Percentiles rank a stretch among this genome's conserved stretches.
These are phyloP conservation scores for Eledona agricola DNA, from an alignment of 2,888 invertebrate genomes.

Conservation along the genomic window DNA sequence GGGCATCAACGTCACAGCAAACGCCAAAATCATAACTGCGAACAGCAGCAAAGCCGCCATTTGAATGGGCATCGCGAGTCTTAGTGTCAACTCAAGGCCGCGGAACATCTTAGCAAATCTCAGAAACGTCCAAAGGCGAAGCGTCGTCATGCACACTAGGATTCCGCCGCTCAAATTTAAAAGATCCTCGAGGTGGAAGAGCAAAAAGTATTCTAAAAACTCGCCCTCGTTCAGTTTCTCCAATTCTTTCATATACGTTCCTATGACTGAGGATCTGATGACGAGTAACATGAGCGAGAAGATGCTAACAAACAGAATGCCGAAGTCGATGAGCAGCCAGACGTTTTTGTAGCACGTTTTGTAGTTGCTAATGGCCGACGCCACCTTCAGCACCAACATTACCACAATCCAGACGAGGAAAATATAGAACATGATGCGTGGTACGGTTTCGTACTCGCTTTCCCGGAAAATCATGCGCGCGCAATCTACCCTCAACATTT, in stretches of 20 bases:
- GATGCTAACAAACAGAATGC: constrained; percentile 44
- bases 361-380: constrained; percentile 37
- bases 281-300: constrained; percentile 41
- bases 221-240: constrained; percentile 47
- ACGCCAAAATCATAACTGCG: too few species aligned
- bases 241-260: constrained; percentile 37
- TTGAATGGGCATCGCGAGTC: too few species aligned
- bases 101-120: too few species aligned
- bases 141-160: constrained; percentile 49
- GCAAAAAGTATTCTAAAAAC: constrained; percentile 50
- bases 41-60: too few species aligned
- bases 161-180: constrained; percentile 45
- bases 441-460: constrained; percentile 32
- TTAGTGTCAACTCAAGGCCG: too few species aligned
- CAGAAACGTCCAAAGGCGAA: constrained; percentile 52
- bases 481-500: constrained; percentile 42
- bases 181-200: constrained; percentile 45
- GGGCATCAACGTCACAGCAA: too few species aligned
- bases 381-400: constrained; percentile 34
- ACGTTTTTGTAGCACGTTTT: constrained; percentile 39
- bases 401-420: constrained; percentile 43
- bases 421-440: constrained; percentile 36
- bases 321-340: constrained; percentile 46
- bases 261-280: constrained; percentile 36
- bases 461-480: constrained; percentile 45